Evolutionary conservation across 2,797 vertebrate species (phyloP).

Genomic region (Agapornis canus): DNA sequence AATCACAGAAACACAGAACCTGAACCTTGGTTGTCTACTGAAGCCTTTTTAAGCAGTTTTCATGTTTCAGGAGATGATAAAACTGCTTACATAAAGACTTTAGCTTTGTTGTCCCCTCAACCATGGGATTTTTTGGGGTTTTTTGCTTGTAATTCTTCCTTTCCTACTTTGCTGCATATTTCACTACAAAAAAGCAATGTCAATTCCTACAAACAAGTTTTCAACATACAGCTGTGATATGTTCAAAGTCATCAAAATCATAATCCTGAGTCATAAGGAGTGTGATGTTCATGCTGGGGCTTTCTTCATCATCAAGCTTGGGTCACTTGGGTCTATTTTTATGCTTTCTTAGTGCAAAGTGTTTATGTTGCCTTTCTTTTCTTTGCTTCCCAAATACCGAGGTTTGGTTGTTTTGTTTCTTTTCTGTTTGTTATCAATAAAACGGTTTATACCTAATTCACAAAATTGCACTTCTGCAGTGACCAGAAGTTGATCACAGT

Average conservation of each 20-base stretch:
- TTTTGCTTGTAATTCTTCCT: not conserved
- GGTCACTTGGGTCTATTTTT: not conserved
- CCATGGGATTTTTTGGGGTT: not conserved
- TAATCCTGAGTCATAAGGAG: not conserved
- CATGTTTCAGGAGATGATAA: not conserved
- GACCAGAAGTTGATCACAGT: not conserved
- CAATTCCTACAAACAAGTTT: not conserved
- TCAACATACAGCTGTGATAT: fast-evolving
- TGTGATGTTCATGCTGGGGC: fast-evolving
- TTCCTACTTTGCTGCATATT: not conserved
- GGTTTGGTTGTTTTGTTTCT: not conserved
- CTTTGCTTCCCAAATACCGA: not conserved
- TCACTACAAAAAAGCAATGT: not conserved
- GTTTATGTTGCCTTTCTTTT: not conserved
- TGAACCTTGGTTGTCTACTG: not conserved
- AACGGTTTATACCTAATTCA: not conserved
- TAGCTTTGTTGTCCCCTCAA: not conserved
- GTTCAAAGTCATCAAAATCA: not conserved
- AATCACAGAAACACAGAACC: not conserved
- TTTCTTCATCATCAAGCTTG: not conserved
- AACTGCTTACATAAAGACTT: not conserved
- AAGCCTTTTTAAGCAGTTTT: not conserved
- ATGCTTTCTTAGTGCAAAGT: not conserved
- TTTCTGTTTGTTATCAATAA: not conserved
- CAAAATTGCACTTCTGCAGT: not conserved